These are phyloP conservation scores for Oreohelix idahoensis DNA, from an alignment of 1,140 invertebrate genomes.

Conservation along the genomic window DNA sequence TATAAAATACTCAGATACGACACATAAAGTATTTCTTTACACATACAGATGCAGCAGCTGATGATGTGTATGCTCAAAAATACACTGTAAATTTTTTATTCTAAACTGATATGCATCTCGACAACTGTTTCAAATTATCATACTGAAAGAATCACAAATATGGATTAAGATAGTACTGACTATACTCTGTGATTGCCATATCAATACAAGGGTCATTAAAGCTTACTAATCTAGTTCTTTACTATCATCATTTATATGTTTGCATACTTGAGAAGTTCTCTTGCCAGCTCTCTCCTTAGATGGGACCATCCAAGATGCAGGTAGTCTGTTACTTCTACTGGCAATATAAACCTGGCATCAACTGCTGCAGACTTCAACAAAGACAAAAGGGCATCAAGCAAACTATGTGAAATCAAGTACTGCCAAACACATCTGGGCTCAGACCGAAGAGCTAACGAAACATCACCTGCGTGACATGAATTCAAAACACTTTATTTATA, in stretches of 20 bases:
- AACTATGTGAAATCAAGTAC: conserved; percentile 32
- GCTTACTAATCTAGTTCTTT: no score
- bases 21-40: no score
- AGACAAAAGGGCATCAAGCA: neutral
- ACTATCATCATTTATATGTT: neutral
- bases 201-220: no score
- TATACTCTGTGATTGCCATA: no score
- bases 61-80: no score
- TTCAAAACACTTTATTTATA: neutral
- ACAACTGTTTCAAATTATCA: no score
- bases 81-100: no score
- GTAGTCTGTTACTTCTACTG: neutral
- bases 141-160: no score
- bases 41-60: no score
- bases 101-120: no score
- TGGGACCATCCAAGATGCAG: conserved; percentile 33
- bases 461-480: conserved; percentile 17
- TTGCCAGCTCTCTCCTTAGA: conserved; percentile 22
- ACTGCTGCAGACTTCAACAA: neutral
- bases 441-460: neutral
- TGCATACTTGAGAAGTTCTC: conserved; percentile 18
- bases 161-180: no score
- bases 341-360: neutral
- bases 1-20: no score
- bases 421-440: conserved; percentile 10